Base-by-base conservation (phyloP, 1,140 invertebrate species). In the Archivesica marissinica region DNA sequence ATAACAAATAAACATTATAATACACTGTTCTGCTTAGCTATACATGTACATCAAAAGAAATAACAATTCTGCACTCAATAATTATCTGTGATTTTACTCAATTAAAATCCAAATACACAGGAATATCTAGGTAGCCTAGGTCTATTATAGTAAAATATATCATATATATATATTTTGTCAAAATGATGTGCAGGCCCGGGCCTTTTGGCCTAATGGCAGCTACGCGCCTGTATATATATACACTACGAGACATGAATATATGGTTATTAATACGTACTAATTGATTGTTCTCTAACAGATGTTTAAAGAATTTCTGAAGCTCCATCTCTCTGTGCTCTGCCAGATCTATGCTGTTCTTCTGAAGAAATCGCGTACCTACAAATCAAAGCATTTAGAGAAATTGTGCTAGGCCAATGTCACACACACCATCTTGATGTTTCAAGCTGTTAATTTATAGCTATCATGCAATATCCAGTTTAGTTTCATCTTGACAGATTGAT, bases 241-340 rank as follows among this genome's bases (percentile, higher is more conserved):
- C 35, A 2, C 35, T 64, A 61, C 9, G 11, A 61, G 11, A 23
- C 11, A 23, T 61, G 11, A 23, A 15, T 15, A n/a, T n/a, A n/a
- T n/a, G n/a, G n/a, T 2, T 25, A 2, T 64, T 38, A 33, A 15
- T 79, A 68, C 56, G 25, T 44, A 79, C 77, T 17, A 79, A 44
- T 11, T 59, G 77, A 50, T 79, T 68, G n/a, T 61, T 44, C n/a
- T 39, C 61, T 17, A 79, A 15, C 7, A 79, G 28, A 17, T 79
- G 54, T 30, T 64, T 79, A 23, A 79, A 79, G 61, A 79, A 79
- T 15, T 17, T 44, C 30, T 66, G 59, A 33, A 79, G 25, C 30
- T 79, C 77, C 38, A 64, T 50, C 20, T 79, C 77, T 20, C 61
- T 6, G 9, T 79, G 77, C 35, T 79, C 77, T 4, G 77, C 59